Evolutionary conservation across 2,888 invertebrate species (phyloP), one percentile per base, ranked within the genome.

Genomic region (Cenopis cana): DNA sequence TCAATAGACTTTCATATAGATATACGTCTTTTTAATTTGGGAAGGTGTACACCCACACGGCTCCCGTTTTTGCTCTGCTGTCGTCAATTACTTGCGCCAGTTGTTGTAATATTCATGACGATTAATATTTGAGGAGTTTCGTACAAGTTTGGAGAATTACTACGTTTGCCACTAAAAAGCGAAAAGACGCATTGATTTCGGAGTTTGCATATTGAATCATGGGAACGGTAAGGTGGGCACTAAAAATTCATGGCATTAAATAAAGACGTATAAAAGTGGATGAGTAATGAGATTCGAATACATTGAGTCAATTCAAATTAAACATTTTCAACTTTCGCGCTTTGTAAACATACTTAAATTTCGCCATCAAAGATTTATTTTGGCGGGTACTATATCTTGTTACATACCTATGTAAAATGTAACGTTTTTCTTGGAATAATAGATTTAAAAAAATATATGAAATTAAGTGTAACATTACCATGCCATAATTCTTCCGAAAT

Each of bases 51-150:
- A 29, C 52, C 65, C 65, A 66, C 65, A 52, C 57, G 41, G 24
- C 46, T n/a, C 62, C 54, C 59, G 36, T 60, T 65, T 70, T 60
- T 36, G 17, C 69, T 66, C 57, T 46, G 46, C 59, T 70, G 70
- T 66, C 69, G 57, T 69, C 64, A 38, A 69, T 65, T 70, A 66
- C 70, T 65, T 66, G 70, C 59, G 70, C 70, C 54, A 14, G 29
- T 29, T 20, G 10, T 36, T 71, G 50, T 61, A 38, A 67, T 71
- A 71, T 71, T 67, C 71, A 71, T 61, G 67, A n/a, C 4, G 20
- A 38, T 70, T 59, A 71, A 71, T 71, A 71, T 67, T 67, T 71
- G 61, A 71, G 17, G 67, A 67, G 60, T 56, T 18, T 18, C 33
- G 50, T 61, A 61, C 71, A 71, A 71, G 46, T 71, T 71, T 71